phyloP scores from a whole-genome alignment of 1,140 invertebrate species.

The Lethrus apterus region DNA sequence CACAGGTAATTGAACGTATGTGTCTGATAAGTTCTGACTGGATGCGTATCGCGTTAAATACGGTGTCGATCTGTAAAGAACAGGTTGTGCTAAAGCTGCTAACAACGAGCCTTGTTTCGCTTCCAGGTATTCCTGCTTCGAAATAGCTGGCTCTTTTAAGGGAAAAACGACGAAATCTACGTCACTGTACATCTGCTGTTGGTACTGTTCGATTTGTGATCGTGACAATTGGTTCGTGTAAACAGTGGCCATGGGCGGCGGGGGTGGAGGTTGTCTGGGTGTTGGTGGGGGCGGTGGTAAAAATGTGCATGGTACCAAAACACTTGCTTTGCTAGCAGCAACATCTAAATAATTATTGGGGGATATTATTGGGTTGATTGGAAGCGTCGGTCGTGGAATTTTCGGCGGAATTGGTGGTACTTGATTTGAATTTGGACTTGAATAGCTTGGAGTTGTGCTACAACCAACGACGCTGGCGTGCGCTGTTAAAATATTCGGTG shows the following conservation, averaged over 20 bases:
- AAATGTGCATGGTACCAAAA: slow-evolving; percentile 54
- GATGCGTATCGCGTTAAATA: slow-evolving; percentile 67
- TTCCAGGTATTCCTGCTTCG: slow-evolving; percentile 83
- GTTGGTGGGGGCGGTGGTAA: slow-evolving; percentile 44
- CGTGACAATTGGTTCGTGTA: slow-evolving; percentile 61
- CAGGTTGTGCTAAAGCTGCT: slow-evolving; percentile 54
- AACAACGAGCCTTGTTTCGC: slow-evolving; percentile 67
- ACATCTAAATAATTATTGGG: slow-evolving; percentile 64
- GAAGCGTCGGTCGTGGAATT: slow-evolving; percentile 42
- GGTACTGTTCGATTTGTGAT: slow-evolving; percentile 74
- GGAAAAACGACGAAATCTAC: slow-evolving; percentile 87
- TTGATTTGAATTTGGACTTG: slow-evolving; percentile 42
- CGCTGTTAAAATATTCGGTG: slow-evolving; percentile 59
- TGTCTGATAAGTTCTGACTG: slow-evolving; percentile 66
- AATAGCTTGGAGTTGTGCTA: slow-evolving; percentile 46
- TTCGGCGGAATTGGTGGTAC: slow-evolving; percentile 49
- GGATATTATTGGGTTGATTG: slow-evolving; percentile 47
- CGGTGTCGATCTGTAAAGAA: slow-evolving; percentile 73
- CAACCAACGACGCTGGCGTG: slow-evolving; percentile 51
- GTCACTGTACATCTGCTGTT: slow-evolving; percentile 80
- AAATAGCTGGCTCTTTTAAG: slow-evolving; percentile 77
- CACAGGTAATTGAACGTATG: slow-evolving; percentile 56
- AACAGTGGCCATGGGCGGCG: slow-evolving; percentile 52
- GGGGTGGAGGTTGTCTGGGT: slow-evolving; percentile 44
- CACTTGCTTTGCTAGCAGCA: slow-evolving; percentile 51